A percentile compares a stretch with the other conserved stretches of the same genome.
Evolutionary conservation across 2,797 vertebrate species (phyloP).

Genomic region (Pseudomugil gertrudae): DNA sequence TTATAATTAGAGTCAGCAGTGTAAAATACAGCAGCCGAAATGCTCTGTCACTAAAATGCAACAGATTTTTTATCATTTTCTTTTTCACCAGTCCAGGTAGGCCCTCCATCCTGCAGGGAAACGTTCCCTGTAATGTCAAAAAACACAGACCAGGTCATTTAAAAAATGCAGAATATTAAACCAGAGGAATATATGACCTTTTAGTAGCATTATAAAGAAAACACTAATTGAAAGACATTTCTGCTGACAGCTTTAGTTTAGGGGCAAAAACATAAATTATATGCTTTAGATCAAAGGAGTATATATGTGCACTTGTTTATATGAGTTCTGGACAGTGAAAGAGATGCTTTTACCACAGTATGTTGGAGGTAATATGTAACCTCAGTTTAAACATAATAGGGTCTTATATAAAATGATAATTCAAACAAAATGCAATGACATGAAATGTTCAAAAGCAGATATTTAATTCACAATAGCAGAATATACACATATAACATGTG

Average conservation of each 20-base stretch:
- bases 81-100: conserved; percentile 30
- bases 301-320: not conserved
- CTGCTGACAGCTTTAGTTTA: not conserved
- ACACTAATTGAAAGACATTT: not conserved
- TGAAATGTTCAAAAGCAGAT: not conserved
- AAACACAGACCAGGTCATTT: conserved; percentile 70
- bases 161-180: conserved; percentile 33
- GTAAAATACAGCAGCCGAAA: not conserved
- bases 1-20: not conserved
- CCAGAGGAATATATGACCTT: conserved; percentile 18
- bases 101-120: conserved; percentile 73
- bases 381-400: not conserved
- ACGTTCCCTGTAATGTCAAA: conserved; percentile 87
- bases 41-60: not conserved
- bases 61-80: conserved; percentile 10
- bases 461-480: not conserved
- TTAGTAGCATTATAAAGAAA: not conserved
- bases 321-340: too few species aligned
- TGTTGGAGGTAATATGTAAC: not conserved
- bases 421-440: not conserved
- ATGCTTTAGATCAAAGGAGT: not conserved
- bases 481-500: not conserved
- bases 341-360: not conserved
- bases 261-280: not conserved
- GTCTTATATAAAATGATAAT: not conserved